Evolutionary conservation across 2,113 vertebrate genomes (phyloP).

Genomic region (Pipa parva): DNA sequence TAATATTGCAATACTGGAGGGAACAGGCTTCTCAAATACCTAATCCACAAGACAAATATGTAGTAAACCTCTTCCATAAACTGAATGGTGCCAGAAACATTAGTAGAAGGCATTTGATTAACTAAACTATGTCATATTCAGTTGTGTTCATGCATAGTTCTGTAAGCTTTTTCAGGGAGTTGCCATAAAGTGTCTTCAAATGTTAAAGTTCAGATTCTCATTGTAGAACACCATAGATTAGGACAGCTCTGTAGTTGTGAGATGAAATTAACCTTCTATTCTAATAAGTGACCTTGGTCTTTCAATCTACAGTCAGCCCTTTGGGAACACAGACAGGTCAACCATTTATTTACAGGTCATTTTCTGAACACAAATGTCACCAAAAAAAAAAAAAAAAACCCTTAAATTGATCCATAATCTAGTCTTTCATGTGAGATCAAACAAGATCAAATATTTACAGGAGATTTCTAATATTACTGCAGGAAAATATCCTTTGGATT

Average conservation of each 20-base stretch:
- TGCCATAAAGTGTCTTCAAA: conserved; percentile 11
- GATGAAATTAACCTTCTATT: conserved; percentile 35
- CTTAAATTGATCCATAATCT: conserved; percentile 26
- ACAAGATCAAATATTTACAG: conserved; percentile 15
- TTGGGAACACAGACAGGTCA: conserved; percentile 24
- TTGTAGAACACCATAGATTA: neutral
- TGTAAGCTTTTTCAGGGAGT: conserved; percentile 13
- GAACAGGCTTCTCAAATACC: conserved; percentile 27
- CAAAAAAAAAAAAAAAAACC: conserved; percentile 6
- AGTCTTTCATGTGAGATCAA: neutral
- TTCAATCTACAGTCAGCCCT: conserved; percentile 33
- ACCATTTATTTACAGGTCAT: conserved; percentile 37
- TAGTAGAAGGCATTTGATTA: conserved; percentile 17
- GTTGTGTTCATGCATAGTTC: conserved; percentile 9
- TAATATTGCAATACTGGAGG: conserved; percentile 3
- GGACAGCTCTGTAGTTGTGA: conserved; percentile 27
- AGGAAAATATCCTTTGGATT: neutral
- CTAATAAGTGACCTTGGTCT: conserved; percentile 36
- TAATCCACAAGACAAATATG: conserved; percentile 32
- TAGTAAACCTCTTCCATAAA: conserved; percentile 16
- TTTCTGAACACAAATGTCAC: conserved; percentile 29
- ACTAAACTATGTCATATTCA: conserved; percentile 22
- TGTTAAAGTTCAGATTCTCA: neutral
- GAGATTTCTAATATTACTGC: neutral
- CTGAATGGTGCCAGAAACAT: conserved; percentile 20